Conservation (phyloP, 2,113 vertebrate species). For the Gnathochromis pfefferi region DNA sequence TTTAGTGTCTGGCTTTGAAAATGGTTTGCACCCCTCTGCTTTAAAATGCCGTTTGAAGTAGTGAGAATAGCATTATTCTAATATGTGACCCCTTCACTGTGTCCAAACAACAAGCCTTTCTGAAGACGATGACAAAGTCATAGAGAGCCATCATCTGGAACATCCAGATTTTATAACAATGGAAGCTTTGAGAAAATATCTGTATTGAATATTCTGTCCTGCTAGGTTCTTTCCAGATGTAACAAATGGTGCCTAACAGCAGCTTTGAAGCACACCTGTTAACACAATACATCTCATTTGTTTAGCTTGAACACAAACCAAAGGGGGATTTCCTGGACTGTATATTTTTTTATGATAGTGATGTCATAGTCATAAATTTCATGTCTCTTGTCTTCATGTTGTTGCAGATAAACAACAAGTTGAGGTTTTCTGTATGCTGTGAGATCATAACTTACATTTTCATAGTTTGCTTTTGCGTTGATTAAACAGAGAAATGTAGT, state of each 20-base stretch:
- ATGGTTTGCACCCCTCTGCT: not conserved
- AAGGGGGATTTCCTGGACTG: not conserved
- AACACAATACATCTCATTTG: not conserved
- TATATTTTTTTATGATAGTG: not conserved
- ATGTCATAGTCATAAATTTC: not conserved
- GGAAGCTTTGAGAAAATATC: not conserved
- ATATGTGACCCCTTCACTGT: not conserved
- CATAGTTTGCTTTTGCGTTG: not conserved
- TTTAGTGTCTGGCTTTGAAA: not conserved
- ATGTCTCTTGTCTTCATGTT: not conserved
- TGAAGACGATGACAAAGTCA: not conserved
- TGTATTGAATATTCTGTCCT: not conserved
- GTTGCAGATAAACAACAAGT: not conserved
- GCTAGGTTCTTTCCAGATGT: not conserved
- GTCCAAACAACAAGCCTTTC: not conserved
- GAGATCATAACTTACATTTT: not conserved
- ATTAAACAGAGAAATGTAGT: not conserved
- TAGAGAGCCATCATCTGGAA: not conserved
- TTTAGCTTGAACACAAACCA: not conserved
- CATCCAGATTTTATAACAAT: not conserved
- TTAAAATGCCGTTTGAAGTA: not conserved
- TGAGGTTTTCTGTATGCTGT: fast-evolving
- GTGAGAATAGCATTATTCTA: not conserved
- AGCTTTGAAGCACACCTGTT: not conserved
- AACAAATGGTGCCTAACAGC: not conserved